Base-by-base conservation (phyloP, 2,113 vertebrate genomes). In the Albula goreensis region DNA sequence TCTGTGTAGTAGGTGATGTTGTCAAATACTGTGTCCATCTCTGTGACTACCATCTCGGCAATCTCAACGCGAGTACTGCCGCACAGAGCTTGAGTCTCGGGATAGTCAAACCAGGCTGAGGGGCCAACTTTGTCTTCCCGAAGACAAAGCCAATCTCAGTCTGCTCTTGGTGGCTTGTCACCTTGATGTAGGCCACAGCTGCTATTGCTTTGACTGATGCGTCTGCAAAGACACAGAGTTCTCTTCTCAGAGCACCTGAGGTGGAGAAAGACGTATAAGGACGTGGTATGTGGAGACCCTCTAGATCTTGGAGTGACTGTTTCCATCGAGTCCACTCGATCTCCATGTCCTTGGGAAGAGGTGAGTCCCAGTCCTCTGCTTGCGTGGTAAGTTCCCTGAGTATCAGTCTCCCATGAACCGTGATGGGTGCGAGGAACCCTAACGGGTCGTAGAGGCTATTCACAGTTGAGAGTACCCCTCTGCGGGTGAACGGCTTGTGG, bases 391-490 rank as follows among this genome's bases (percentile, higher is more conserved):
- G 25, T 4, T 88, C 86, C n/a, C 81, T 83, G 19, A 83, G 77
- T 12, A 87, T 50, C 17, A 80, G 52, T 63, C 82, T 87, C 48
- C 78, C 83, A 25, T 53, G 57, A 25, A 87, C 19, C 2, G 78
- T 80, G 49, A 86, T 56, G 2, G 84, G 84, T 15, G 78, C 52
- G 8, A 85, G 51, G 51, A 85, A 80, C 48, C 79, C 63, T 5
- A 87, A 80, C 5, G 86, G 86, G 50, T 87, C 57, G 1, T 87
- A 89, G 15, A 89, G 60, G 50, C 86, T 87, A n/a, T 86, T 89
- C 11, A 87, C 84, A 25, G 31, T 78, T 7, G 87, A 87, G 10
- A 87, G 50, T 22, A 88, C 79, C 25, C 78, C 87, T 53, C 57
- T 80, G 48, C 17, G 49, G n/a, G 84, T 88, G 50, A 70, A 88